Percentiles rank a stretch among this genome's conserved stretches.
Conservation (phyloP, 2,888 invertebrate species). For the Pachliopta kotzebuea region DNA sequence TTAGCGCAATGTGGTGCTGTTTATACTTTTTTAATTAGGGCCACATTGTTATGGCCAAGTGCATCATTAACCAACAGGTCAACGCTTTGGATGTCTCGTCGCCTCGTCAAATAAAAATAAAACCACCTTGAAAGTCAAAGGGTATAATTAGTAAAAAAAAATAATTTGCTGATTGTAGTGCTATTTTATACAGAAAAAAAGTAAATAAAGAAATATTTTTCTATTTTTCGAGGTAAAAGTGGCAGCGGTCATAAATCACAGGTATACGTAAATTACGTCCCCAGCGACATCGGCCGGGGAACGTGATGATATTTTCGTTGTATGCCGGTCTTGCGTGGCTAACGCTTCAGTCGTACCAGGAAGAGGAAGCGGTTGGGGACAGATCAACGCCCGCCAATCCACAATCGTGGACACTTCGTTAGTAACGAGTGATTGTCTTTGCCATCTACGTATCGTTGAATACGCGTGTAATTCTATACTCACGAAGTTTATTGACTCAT, state of each 20-base stretch:
- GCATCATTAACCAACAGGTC: too few relatives aligned
- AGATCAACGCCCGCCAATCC: conserved; percentile 35
- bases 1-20: too few relatives aligned
- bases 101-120: too few relatives aligned
- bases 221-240: not conserved
- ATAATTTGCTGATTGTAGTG: too few relatives aligned
- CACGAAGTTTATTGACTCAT: conserved; percentile 16
- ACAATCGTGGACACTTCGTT: conserved; percentile 39
- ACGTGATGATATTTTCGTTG: conserved; percentile 24
- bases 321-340: conserved; percentile 28
- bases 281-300: conserved; percentile 18
- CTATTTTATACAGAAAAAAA: too few relatives aligned
- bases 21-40: too few relatives aligned
- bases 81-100: too few relatives aligned
- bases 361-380: conserved; percentile 39
- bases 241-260: conserved; percentile 24
- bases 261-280: conserved; percentile 26
- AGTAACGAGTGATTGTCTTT: conserved; percentile 36
- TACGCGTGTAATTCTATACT: conserved; percentile 14
- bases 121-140: too few relatives aligned
- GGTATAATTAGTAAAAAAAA: too few relatives aligned
- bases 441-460: conserved; percentile 9
- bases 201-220: not conserved
- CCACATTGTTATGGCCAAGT: too few relatives aligned
- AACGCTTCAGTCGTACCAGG: conserved; percentile 39